Conservation (phyloP, 2,113 vertebrate species). For the Hystrix brachyura region DNA sequence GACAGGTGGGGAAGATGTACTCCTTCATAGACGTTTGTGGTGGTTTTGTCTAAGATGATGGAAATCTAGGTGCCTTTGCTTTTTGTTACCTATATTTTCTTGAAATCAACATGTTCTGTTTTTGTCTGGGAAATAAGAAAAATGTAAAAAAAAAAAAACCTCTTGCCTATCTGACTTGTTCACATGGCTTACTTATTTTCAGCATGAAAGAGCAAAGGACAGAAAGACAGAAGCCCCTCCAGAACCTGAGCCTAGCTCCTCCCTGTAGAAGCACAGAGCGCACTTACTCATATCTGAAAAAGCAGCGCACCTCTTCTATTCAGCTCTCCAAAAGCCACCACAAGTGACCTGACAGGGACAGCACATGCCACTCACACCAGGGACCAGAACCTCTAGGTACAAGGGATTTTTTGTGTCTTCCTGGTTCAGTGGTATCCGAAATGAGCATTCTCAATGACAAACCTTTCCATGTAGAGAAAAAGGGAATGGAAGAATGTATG, state of each 20-base stretch:
- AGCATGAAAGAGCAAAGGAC: neutral
- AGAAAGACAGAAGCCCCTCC: neutral
- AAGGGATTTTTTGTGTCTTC: neutral
- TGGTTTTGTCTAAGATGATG: neutral
- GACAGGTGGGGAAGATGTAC: neutral
- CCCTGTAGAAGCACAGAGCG: neutral
- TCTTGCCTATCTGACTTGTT: neutral
- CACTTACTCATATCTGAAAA: neutral
- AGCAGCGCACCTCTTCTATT: neutral
- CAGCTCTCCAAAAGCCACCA: neutral
- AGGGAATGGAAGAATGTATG: neutral
- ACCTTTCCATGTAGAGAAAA: neutral
- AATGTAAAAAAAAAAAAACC: neutral
- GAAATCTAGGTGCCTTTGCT: neutral
- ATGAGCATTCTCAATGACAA: neutral
- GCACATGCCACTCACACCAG: neutral
- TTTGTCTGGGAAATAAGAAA: constrained; percentile 46
- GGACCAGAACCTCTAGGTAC: neutral
- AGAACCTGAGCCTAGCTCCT: neutral
- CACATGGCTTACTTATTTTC: neutral
- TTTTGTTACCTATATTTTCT: constrained; percentile 11
- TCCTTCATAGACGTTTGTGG: neutral
- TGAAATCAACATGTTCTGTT: neutral
- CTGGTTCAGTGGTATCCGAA: neutral
- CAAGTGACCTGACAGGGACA: neutral